Evolutionary conservation across 2,888 invertebrate species (phyloP), one percentile per base, ranked within the genome.

Genomic region (Chrysolina oricalcia): DNA sequence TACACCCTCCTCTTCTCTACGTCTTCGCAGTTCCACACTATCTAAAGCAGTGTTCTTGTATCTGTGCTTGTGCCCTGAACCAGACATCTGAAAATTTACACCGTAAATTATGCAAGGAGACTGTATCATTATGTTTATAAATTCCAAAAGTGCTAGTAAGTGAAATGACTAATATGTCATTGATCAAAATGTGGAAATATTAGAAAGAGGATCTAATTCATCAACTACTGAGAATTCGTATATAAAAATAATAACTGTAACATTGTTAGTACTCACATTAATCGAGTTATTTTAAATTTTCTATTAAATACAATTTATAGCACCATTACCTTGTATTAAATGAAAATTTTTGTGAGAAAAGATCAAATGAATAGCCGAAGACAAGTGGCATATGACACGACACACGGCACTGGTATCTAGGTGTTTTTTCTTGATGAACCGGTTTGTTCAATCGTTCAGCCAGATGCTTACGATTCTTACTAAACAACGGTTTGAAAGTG

Each of bases 1-100:
- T 40, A 99, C 96, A 35, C 98, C 98, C 89, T 98, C 98, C 86
- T 99, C 98, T 88, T 98, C 98, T 56, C 98, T 91, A 53, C 98
- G 91, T 70, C 98, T 92, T 66, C 98, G 92, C 83, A 98, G 90
- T 89, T 98, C 98, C 81, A 97, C 95, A 5, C 97, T 95, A 89
- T 98, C 97, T 82, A 97, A 90, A 1, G 96, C 97, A 79, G 93
- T 93, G 91, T 98, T 98, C 93, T 98, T 98, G 88, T 98, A 98
- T 84, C 97, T 94, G 89, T 96, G 94, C 88, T 96, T 96, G 88
- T 96, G 96, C 85, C 93, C 90, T 81, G 92, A 94, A 80, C 93
- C 93, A 85, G 95, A 96, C 96, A 96, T 96, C 94, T 93, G 81
- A 53, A n/a, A 88, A 85, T 48, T n/a, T 4, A n/a, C 13, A 19